Conservation (phyloP, 2,888 invertebrate species). For the Latrodectus hesperus region DNA sequence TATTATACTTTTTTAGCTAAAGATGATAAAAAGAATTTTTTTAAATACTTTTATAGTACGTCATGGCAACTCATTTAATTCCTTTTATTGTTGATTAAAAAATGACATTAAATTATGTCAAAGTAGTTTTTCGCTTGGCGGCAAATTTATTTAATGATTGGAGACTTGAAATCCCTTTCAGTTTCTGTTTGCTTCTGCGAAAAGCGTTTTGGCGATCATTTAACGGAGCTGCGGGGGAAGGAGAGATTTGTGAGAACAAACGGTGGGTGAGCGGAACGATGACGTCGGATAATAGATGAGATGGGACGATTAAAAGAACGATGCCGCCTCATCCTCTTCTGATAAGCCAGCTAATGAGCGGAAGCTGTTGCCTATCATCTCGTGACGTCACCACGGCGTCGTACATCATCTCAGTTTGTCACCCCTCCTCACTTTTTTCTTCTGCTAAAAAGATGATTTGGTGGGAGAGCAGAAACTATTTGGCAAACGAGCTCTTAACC, state of each 20-base stretch:
- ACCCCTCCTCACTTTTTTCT: too few relatives aligned
- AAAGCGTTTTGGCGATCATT: slow-evolving; percentile 1
- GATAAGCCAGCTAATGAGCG: slow-evolving; percentile 59
- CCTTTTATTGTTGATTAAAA: too few relatives aligned
- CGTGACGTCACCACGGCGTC: not conserved
- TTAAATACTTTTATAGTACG: too few relatives aligned
- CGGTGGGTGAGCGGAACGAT: slow-evolving; percentile 8
- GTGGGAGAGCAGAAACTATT: too few relatives aligned
- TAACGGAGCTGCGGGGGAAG: not conserved
- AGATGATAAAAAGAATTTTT: too few relatives aligned
- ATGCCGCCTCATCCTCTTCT: slow-evolving; percentile 29
- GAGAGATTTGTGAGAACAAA: not conserved
- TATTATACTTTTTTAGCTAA: too few relatives aligned
- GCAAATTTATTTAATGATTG: not conserved
- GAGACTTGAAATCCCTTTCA: not conserved
- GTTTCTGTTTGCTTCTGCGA: slow-evolving; percentile 7
- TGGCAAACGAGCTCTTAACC: too few relatives aligned
- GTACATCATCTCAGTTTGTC: too few relatives aligned
- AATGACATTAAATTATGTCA: not conserved
- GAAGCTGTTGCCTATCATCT: slow-evolving; percentile 36
- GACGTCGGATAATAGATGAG: slow-evolving; percentile 58
- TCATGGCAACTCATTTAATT: too few relatives aligned
- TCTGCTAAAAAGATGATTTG: too few relatives aligned
- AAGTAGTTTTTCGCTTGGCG: not conserved
- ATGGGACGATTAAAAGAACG: slow-evolving; percentile 53